Evolutionary conservation across 2,888 invertebrate species (phyloP), one percentile per base, ranked within the genome.

Genomic region (Rhopalosiphum nymphaeae): DNA sequence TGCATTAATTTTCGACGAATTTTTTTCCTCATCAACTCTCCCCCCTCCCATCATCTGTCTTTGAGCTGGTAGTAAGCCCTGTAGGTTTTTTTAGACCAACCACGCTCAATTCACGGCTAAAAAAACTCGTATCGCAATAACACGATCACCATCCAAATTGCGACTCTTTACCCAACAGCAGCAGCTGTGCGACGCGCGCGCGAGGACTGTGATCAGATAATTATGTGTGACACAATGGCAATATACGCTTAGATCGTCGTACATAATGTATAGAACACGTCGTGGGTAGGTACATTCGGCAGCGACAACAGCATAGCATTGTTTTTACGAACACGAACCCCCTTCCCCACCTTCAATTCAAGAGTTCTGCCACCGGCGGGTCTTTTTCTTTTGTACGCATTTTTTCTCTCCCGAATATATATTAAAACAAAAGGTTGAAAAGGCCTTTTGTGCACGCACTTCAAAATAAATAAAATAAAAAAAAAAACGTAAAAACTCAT

Each of bases 361-460:
- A 89, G 92, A 61, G 92, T 53, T 78, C 53, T 26, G 56, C 21
- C 87, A 4, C 92, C 46, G 67, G 67, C 42, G 92, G 92, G 92
- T 78, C 78, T 91, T 46, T 91, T 86, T 89, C 88, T 89, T 88
- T 92, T 92, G 88, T 92, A 13, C 21, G 4, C 1, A 36, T 84
- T 53, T 91, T 67, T 84, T 46, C 53, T n/a, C 49, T 84, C 57
- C 89, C 49, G 49, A 56, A 53, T 11, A 25, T 25, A 86, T 44
- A 44, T 49, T 94, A 94, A 94, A 94, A 94, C 94, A 94, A 94
- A 94, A 94, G 94, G 56, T 86, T 90, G 85, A 86, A 94, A 94
- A 94, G 94, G 61, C 86, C 90, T 90, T 94, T 89, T 94, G 94
- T 90, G 57, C n/a, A n/a, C 36, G 84, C 57, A 93, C 84, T 86